Conservation (phyloP, 2,113 vertebrate species). For the Heptranchias perlo region DNA sequence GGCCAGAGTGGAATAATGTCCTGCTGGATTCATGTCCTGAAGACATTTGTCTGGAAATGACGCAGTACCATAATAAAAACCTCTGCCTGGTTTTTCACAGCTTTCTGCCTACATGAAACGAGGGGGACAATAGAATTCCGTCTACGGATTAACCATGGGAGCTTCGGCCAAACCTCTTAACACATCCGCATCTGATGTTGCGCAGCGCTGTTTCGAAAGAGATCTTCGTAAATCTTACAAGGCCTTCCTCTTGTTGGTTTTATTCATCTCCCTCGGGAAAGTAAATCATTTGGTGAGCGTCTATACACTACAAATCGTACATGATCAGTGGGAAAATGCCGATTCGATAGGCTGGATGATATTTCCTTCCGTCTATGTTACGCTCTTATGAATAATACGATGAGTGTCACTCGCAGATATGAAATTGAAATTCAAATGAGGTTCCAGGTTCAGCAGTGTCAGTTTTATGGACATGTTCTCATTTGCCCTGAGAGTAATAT, state of each 20-base stretch:
- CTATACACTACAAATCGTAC: neutral
- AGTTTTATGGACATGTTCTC: slow-evolving; percentile 10
- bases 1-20: neutral
- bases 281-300: neutral
- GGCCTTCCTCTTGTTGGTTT: neutral
- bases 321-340: too few relatives aligned
- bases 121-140: neutral
- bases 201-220: neutral
- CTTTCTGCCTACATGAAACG: neutral
- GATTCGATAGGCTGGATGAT: neutral
- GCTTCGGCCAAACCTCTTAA: neutral
- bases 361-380: neutral
- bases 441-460: neutral
- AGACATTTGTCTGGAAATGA: neutral
- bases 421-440: slow-evolving; percentile 31
- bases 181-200: neutral
- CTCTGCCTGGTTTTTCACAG: neutral
- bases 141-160: too few relatives aligned
- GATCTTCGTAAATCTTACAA: neutral
- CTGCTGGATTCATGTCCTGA: neutral
- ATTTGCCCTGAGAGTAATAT: neutral
- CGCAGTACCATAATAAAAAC: neutral
- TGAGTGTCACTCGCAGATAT: neutral
- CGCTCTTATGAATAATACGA: neutral
- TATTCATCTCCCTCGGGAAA: neutral